Percentiles rank a stretch among this genome's conserved stretches.
These are phyloP conservation scores for Phthorimaea operculella DNA, from an alignment of 1,140 invertebrate genomes.

Conservation along the genomic window DNA sequence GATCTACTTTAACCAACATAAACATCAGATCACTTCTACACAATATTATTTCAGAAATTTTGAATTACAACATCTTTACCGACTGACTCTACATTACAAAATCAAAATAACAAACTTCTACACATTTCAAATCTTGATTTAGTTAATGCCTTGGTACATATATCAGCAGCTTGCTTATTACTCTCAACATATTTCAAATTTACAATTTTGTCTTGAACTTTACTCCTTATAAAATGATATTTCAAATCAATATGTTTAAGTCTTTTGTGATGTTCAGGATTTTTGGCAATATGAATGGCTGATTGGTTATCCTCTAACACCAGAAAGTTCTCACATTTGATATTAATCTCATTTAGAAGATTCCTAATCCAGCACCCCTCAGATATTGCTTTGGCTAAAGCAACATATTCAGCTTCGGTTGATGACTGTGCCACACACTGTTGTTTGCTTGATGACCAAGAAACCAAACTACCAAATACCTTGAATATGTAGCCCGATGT, in stretches of 20 bases:
- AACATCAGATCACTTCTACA: too few relatives aligned
- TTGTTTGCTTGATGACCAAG: conserved; percentile 40
- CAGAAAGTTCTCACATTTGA: not conserved
- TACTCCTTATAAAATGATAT: conserved; percentile 1
- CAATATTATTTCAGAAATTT: too few relatives aligned
- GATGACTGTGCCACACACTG: conserved; percentile 31
- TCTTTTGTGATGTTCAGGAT: not conserved
- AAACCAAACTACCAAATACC: conserved; percentile 19
- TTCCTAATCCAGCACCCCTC: conserved; percentile 18
- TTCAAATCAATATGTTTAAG: conserved; percentile 3
- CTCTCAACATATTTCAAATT: not conserved
- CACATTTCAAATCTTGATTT: not conserved
- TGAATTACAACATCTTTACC: too few relatives aligned
- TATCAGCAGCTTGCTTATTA: not conserved
- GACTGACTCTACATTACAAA: too few relatives aligned
- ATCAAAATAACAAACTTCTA: too few relatives aligned
- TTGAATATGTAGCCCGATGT: conserved; percentile 36
- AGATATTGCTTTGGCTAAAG: conserved; percentile 16
- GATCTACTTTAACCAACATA: too few relatives aligned
- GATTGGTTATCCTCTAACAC: not conserved
- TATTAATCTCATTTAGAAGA: conserved; percentile 10
- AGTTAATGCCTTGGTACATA: not conserved
- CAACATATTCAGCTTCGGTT: conserved; percentile 45
- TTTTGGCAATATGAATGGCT: not conserved
- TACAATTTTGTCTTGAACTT: too few relatives aligned